Evolutionary conservation across 2,888 invertebrate species (phyloP), one percentile per base, ranked within the genome.

Genomic region (Diadromus collaris): DNA sequence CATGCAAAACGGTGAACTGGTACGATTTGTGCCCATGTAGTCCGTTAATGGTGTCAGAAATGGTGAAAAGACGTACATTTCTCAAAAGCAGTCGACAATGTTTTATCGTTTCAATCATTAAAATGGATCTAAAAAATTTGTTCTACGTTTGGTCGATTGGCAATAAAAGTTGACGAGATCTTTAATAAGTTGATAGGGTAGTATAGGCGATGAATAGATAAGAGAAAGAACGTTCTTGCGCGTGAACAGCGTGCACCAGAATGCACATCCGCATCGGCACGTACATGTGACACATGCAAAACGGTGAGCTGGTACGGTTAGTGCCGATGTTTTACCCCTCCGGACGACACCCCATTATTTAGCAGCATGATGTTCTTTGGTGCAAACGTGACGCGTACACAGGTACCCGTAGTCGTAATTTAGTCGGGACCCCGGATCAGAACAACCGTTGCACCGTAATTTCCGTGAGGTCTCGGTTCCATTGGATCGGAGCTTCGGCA

Each of bases 361-460:
- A 10, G 32, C 65, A 34, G 32, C 32, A 65, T 51, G 48, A 60
- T 29, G 46, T 60, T 58, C 60, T 58, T 58, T 9, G 41, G 51
- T 38, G 51, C 51, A 6, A 54, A 29, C 54, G 54, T 54, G 34
- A 38, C 10, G 6, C 24, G 2, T 19, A 27, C 34, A 27, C 32
- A 63, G 54, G 58, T 65, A 44, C 38, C 69, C 29, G 70, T 41
- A 21, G 29, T 56, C 13, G 32, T 46, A 32, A 34, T 56, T 69
- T 9, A 10, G 24, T 29, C 60, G 51, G 27, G 10, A 16, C n/a
- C 10, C 27, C 44, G 13, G 54, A 48, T 41, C 48, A 51, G 64
- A 69, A 64, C 58, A 56, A 48, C 54, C 72, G 73, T 69, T 69
- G 58, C 48, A 74, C 69, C 56, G 29, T 71, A 76, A 76, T 79